Conservation (phyloP, 2,888 invertebrate species). For the Drosophila pseudotalamancana region DNA sequence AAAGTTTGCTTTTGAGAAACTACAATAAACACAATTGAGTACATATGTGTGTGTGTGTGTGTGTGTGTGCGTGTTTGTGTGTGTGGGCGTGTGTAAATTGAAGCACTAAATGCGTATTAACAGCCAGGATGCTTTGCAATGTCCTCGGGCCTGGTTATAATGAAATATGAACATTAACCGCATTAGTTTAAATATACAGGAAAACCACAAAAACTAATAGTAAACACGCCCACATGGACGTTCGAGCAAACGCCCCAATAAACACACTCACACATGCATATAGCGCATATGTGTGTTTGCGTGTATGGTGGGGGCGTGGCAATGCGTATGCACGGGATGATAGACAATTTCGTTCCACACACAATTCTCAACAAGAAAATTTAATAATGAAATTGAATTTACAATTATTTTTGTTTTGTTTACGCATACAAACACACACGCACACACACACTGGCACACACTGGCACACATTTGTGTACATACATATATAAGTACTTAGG, state of each 20-base stretch:
- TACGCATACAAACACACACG: conserved; percentile 25
- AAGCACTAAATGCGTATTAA: conserved; percentile 64
- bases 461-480: conserved; percentile 4
- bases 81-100: conserved; percentile 48
- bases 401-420: conserved; percentile 79
- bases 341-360: conserved; percentile 64
- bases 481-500: conserved; percentile 34
- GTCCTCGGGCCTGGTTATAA: conserved; percentile 72
- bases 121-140: conserved; percentile 37
- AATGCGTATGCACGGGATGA: conserved; percentile 35
- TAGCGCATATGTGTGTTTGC: neutral
- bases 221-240: conserved; percentile 38
- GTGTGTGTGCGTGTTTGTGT: neutral
- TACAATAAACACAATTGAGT: conserved; percentile 36
- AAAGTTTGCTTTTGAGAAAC: conserved; percentile 78
- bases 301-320: conserved; percentile 1
- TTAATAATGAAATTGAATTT: conserved; percentile 79
- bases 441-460: neutral
- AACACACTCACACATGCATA: too few species aligned
- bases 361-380: conserved; percentile 62
- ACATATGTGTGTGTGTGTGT: conserved; percentile 3
- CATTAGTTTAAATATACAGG: conserved; percentile 79
- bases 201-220: conserved; percentile 59
- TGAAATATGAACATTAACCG: conserved; percentile 81
- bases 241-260: neutral